Evolutionary conservation across 2,113 vertebrate genomes (phyloP), one percentile per base, ranked within the genome.

Genomic region (Jaculus jaculus): DNA sequence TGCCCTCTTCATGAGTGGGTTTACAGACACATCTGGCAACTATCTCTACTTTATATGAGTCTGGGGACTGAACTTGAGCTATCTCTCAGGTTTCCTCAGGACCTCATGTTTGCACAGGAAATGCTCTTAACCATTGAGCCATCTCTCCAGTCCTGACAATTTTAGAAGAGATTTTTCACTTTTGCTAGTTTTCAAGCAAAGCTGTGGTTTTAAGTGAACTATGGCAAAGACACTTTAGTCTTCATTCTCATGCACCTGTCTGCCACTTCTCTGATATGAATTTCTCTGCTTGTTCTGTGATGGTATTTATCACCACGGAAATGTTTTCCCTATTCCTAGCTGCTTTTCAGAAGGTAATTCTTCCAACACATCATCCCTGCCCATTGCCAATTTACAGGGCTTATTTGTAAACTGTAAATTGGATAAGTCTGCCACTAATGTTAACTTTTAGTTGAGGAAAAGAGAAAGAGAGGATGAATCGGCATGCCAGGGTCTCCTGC

Each of bases 151-250:
- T 47, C 42, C 42, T 47, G 42, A 47, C 42, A 47, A 47, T 74
- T 79, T 77, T 65, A 80, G 30, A 39, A 51, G 72, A 92, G 17
- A 69, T 32, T 90, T 58, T 79, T 84, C 74, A 93, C 37, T 69
- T 65, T 11, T 69, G 3, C 3, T 58, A 54, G 18, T 63, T 51
- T 92, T 83, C 47, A 47, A 80, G 77, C 13, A 51, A 91, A 87
- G 4, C 26, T 78, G 0, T 17, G 16, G 0, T 71, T 73, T 75
- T 34, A 42, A 42, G 65, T 8, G 88, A 84, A 72, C 21, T 10
- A 61, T 54, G 65, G 28, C 13, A 85, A 75, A 87, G 37, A 47
- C 7, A 28, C 10, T 32, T 65, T 18, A 10, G 21, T 68, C 80
- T 84, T 54, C 32, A 26, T 72, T 92, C 87, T 77, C 7, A 9